Evolutionary conservation across 2,797 vertebrate genomes (phyloP).

Genomic region (Smutsia temminckii): DNA sequence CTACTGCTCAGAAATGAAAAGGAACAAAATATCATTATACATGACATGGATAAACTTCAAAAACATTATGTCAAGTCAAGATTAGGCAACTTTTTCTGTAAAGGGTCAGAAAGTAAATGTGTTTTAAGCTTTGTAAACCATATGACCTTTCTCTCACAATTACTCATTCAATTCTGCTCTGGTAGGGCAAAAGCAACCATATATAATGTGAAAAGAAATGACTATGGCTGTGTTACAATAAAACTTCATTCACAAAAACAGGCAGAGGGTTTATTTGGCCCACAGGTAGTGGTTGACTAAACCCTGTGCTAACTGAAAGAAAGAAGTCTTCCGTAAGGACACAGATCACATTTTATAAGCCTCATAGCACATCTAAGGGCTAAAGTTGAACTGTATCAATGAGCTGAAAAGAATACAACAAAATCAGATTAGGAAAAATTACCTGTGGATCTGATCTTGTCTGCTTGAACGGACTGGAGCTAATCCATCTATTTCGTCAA

Average conservation of each 20-base stretch:
- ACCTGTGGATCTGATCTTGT: constrained; percentile 99
- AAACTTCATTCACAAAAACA: constrained; percentile 30
- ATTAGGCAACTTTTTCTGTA: background rate
- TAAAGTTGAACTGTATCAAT: constrained; percentile 23
- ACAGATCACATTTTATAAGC: constrained; percentile 14
- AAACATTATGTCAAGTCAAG: background rate
- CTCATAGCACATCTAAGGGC: background rate
- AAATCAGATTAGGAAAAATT: constrained; percentile 61
- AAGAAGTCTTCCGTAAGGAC: constrained; percentile 24
- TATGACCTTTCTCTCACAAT: background rate
- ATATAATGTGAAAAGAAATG: background rate
- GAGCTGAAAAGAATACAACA: background rate
- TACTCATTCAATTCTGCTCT: background rate
- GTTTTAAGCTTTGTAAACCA: background rate
- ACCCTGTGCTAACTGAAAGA: background rate
- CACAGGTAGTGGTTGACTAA: background rate
- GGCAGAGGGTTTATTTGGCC: background rate
- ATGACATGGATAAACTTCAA: background rate
- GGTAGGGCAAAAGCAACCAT: background rate
- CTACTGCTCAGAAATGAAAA: background rate
- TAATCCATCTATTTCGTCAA: constrained; percentile 99
- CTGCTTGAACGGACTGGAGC: constrained; percentile 99
- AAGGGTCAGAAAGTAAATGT: background rate
- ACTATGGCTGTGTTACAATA: background rate
- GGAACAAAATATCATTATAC: background rate